These are phyloP conservation scores for Hirtodrosophila alboralis DNA, from an alignment of 2,888 invertebrate genomes.

Conservation along the genomic window DNA sequence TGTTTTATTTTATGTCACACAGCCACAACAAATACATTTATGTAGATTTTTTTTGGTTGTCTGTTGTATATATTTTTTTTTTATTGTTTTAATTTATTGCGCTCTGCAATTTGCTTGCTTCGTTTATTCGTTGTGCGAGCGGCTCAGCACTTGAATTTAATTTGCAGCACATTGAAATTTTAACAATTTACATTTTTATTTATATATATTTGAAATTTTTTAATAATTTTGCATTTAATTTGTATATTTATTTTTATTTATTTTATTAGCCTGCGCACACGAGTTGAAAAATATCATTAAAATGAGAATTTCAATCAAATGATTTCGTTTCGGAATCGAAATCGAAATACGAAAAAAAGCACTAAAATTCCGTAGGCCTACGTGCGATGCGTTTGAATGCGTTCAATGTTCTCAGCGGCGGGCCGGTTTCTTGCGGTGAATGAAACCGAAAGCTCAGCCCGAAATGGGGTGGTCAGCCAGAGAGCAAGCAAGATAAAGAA, in stretches of 20 bases:
- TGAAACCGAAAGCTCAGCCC: slow-evolving; percentile 59
- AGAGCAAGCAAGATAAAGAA: slow-evolving; percentile 11
- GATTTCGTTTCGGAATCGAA: slow-evolving; percentile 15
- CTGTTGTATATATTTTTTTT: slow-evolving; percentile 43
- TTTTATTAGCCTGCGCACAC: slow-evolving; percentile 16
- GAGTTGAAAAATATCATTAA: slow-evolving; percentile 62
- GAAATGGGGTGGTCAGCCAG: slow-evolving; percentile 53
- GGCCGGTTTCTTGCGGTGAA: slow-evolving; percentile 69
- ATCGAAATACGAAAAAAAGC: slow-evolving; percentile 20
- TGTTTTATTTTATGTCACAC: slow-evolving; percentile 44
- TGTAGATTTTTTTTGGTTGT: slow-evolving; percentile 67
- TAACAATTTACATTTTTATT: slow-evolving; percentile 67
- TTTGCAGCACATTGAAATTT: slow-evolving; percentile 74
- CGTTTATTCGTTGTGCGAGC: slow-evolving; percentile 63
- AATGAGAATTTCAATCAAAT: slow-evolving; percentile 13
- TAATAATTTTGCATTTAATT: slow-evolving; percentile 51
- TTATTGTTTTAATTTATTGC: slow-evolving; percentile 76
- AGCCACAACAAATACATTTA: slow-evolving; percentile 73
- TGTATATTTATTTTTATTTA: slow-evolving; percentile 13
- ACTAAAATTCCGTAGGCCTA: slow-evolving; percentile 60
- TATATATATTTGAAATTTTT: slow-evolving; percentile 13
- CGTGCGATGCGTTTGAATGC: slow-evolving; percentile 74
- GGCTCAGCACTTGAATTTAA: slow-evolving; percentile 76
- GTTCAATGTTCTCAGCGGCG: slow-evolving; percentile 72
- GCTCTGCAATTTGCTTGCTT: slow-evolving; percentile 73